Base-by-base conservation (phyloP, 1,140 invertebrate genomes). In the Drosophila parabipectinata region DNA sequence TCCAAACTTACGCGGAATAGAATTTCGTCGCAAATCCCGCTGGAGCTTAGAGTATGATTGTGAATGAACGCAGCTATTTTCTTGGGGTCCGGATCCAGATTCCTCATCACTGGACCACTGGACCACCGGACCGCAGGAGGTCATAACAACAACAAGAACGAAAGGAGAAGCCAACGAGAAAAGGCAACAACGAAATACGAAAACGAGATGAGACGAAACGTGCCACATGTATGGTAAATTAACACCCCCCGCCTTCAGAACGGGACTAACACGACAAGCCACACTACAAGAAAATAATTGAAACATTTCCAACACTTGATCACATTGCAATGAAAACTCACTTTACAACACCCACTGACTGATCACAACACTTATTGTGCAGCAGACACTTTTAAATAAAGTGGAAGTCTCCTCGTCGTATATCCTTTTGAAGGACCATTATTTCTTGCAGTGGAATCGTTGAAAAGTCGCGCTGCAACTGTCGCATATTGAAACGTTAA, bases 401-500 rank as follows among this genome's bases (percentile, higher is more conserved):
- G 9, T 28, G 26, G 6, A 7, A 28, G 4, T 28, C 26, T 6
- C 6, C 26, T 3, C 21, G 21, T 21, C 21, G 21, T 21, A 21
- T 3, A 21, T 21, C 21, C 21, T 21, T 28, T 28, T 7, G 5
- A 28, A 28, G 26, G 26, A 28, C 39, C 5, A 44, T 7, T 14
- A 6, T 32, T 63, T 64, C 28, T 52, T 4, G 0, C 47, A 52
- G 60, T 67, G 63, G 10, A 0, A 7, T 9, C 1, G 34, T 32
- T 64, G 18, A 50, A 45, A 67, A 44, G 67, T 56, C 63, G 66
- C 51, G 76, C 61, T 66, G 64, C 79, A 67, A 75, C 79, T 79
- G 79, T 83, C 79, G 75, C 79, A 83, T 83, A 83, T 83, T 83
- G 79, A 83, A 83, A 83, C 79, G 79, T 83, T 83, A 83, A 83